phyloP scores from a whole-genome alignment of 2,888 invertebrate species.

The Mesorhabditis spiculigera region DNA sequence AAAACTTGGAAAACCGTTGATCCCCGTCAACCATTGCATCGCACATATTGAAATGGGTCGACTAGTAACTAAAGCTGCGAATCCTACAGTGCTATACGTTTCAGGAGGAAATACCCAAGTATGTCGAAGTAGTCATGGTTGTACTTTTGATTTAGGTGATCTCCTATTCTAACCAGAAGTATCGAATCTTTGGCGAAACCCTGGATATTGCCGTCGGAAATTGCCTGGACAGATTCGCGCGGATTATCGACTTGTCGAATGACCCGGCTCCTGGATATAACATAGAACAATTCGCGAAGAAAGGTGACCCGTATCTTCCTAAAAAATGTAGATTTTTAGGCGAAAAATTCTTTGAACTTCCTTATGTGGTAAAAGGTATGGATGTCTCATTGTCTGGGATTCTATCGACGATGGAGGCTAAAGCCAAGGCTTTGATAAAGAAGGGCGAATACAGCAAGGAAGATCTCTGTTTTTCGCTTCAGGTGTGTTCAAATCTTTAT shows the following conservation, averaged over 20 bases:
- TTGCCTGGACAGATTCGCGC: slow-evolving; percentile 92
- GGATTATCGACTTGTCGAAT: slow-evolving; percentile 88
- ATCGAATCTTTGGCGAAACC: slow-evolving; percentile 97
- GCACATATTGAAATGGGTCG: slow-evolving; percentile 99
- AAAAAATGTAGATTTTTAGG: slow-evolving; percentile 18
- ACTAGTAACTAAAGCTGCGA: slow-evolving; percentile 83
- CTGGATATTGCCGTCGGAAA: slow-evolving; percentile 72
- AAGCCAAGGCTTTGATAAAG: slow-evolving; percentile 54
- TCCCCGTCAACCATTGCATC: slow-evolving; percentile 97
- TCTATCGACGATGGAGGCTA: slow-evolving; percentile 78
- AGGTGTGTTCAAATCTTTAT: slow-evolving; percentile 22
- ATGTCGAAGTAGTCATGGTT: background rate
- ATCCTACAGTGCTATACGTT: slow-evolving; percentile 94
- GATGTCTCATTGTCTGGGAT: slow-evolving; percentile 98
- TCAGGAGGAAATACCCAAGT: slow-evolving; percentile 89
- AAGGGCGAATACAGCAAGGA: slow-evolving; percentile 76
- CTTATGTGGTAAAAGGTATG: slow-evolving; percentile 98
- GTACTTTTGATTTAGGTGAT: slow-evolving; percentile 64
- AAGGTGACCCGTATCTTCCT: slow-evolving; percentile 17
- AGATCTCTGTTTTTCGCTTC: slow-evolving; percentile 89
- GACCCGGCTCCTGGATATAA: slow-evolving; percentile 98
- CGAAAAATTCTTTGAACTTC: slow-evolving; percentile 65
- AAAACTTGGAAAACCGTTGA: slow-evolving; percentile 71
- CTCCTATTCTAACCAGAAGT: slow-evolving; percentile 82
- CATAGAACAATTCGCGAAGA: slow-evolving; percentile 75